Percentiles rank a stretch among this genome's conserved stretches.
These are phyloP conservation scores for Rhyacichthys aspro DNA, from an alignment of 2,797 vertebrate genomes.

Conservation along the genomic window DNA sequence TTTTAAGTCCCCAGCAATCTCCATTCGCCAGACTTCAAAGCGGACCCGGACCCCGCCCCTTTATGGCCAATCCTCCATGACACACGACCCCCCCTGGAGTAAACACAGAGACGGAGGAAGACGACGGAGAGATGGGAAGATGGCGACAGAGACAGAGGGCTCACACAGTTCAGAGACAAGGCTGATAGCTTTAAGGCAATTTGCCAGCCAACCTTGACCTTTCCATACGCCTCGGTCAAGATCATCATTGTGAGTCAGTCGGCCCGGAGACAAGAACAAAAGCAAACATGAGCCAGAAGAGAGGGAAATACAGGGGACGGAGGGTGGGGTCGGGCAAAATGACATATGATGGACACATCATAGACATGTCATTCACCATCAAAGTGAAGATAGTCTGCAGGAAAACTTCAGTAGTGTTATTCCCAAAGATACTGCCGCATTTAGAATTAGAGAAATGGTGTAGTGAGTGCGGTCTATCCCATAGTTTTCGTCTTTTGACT, in stretches of 20 bases:
- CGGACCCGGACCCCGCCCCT: conserved; percentile 10
- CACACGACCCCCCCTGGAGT: conserved; percentile 40
- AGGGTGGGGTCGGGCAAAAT: conserved; percentile 23
- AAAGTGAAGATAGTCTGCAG: too few species aligned
- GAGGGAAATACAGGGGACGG: conserved; percentile 4
- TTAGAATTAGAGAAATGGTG: too few species aligned
- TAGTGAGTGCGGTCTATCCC: too few species aligned
- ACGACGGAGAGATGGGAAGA: conserved; percentile 46
- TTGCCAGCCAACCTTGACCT: conserved; percentile 80
- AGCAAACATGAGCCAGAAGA: conserved; percentile 69
- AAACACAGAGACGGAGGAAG: conserved; percentile 55
- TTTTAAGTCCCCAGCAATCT: conserved; percentile 62
- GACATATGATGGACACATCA: conserved; percentile 13
- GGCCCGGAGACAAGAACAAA: conserved; percentile 67
- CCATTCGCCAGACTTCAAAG: conserved; percentile 66
- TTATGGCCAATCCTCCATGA: conserved; percentile 45
- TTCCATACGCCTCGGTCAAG: conserved; percentile 72
- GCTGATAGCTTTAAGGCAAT: conserved; percentile 79
- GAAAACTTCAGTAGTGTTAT: too few species aligned
- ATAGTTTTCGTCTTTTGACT: too few species aligned
- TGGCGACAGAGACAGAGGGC: conserved; percentile 53
- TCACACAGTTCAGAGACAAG: conserved; percentile 54
- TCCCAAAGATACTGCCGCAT: too few species aligned
- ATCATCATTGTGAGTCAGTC: conserved; percentile 73
- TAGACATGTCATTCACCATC: too few species aligned